These are phyloP conservation scores for Chrysomela aeneicollis DNA, from an alignment of 2,888 invertebrate genomes.

Conservation along the genomic window DNA sequence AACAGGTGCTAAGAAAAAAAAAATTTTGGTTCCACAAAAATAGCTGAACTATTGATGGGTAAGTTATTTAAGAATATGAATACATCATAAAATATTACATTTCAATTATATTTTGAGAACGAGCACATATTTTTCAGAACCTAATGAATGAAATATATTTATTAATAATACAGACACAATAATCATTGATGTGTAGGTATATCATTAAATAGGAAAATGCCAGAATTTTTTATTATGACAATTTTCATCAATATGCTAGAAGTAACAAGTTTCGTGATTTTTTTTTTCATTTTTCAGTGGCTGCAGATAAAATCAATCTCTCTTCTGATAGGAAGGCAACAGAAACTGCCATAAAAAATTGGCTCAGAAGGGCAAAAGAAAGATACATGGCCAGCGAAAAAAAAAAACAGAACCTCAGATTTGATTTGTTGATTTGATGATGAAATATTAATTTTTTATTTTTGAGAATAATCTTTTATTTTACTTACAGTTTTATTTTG, in stretches of 20 bases:
- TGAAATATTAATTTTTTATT: too few species aligned
- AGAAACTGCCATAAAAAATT: conserved; percentile 10
- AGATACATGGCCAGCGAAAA: background rate
- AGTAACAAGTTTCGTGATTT: background rate
- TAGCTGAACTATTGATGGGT: conserved; percentile 16
- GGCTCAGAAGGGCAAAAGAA: conserved; percentile 18
- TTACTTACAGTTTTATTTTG: too few species aligned
- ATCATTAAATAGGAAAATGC: background rate
- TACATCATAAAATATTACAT: background rate
- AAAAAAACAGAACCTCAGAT: background rate
- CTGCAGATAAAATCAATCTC: too few species aligned
- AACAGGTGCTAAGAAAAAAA: conserved; percentile 13
- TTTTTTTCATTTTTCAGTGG: conserved; percentile 7
- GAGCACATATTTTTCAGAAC: background rate
- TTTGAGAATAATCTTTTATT: too few species aligned
- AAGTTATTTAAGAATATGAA: conserved; percentile 2
- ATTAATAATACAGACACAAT: too few species aligned
- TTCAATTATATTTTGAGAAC: too few species aligned
- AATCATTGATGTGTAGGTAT: background rate
- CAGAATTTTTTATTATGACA: background rate
- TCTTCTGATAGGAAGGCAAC: too few species aligned
- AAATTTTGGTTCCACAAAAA: conserved; percentile 7
- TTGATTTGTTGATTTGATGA: background rate
- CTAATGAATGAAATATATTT: background rate
- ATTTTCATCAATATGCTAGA: background rate